phyloP scores from a whole-genome alignment of 2,888 invertebrate genomes.

The Pardosa pseudoannulata region DNA sequence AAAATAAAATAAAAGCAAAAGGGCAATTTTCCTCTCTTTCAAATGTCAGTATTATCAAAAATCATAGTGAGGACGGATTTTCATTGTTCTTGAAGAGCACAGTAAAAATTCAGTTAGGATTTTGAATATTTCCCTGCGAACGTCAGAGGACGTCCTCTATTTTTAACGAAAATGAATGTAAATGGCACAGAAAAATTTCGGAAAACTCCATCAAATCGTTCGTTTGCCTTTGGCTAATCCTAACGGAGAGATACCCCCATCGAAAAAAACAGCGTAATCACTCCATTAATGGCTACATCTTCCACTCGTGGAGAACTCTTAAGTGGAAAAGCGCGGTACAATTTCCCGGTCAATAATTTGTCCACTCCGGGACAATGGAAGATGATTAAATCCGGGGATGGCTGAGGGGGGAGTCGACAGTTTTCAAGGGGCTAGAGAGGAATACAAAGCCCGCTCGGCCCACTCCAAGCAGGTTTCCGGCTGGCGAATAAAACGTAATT shows the following conservation, averaged over 20 bases:
- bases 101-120: neutral
- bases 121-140: no score
- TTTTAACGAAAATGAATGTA: neutral
- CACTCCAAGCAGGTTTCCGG: conserved; percentile 40
- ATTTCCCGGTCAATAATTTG: conserved; percentile 71
- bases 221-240: conserved; percentile 40
- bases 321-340: conserved; percentile 33
- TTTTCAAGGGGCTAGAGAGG: neutral
- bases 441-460: neutral
- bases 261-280: conserved; percentile 43
- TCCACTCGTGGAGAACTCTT: conserved; percentile 30
- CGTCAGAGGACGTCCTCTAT: neutral
- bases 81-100: neutral
- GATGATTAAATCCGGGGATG: conserved; percentile 56
- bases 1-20: neutral
- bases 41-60: neutral
- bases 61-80: neutral
- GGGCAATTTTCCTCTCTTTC: neutral
- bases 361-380: conserved; percentile 61
- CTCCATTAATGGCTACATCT: conserved; percentile 51
- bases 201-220: conserved; percentile 8
- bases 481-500: conserved; percentile 68
- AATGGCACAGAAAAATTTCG: neutral
- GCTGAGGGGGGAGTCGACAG: neutral
- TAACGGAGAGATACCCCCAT: neutral